These are phyloP conservation scores for Mimas tiliae DNA, from an alignment of 2,888 invertebrate genomes.

Conservation along the genomic window DNA sequence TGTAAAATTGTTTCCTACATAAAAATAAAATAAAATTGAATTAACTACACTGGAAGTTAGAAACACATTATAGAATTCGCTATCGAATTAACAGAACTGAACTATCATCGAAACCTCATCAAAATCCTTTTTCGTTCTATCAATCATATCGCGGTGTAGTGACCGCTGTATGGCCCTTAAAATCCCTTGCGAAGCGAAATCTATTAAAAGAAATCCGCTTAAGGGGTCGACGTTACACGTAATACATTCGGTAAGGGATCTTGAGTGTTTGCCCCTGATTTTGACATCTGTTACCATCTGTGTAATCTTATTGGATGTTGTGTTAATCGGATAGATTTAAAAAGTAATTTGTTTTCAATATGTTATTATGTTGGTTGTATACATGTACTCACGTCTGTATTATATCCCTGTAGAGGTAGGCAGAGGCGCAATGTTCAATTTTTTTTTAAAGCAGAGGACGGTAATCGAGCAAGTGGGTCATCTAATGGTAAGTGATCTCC, in stretches of 20 bases:
- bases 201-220: conserved; percentile 80
- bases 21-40: too few species aligned
- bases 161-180: conserved; percentile 44
- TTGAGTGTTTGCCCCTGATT: conserved; percentile 69
- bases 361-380: too few species aligned
- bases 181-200: conserved; percentile 54
- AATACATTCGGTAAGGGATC: conserved; percentile 77
- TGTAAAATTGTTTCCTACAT: too few species aligned
- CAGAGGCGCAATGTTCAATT: too few species aligned
- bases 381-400: too few species aligned
- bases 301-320: conserved; percentile 9
- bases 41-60: background rate
- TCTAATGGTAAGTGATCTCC: too few species aligned
- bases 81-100: background rate
- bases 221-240: conserved; percentile 66
- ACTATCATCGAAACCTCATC: background rate
- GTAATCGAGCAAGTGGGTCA: too few species aligned
- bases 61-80: too few species aligned
- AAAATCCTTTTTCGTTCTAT: conserved; percentile 31
- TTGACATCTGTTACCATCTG: conserved; percentile 67
- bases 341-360: background rate
- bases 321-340: conserved; percentile 30
- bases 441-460: too few species aligned
- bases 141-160: conserved; percentile 43
- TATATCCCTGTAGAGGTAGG: too few species aligned